Percentiles rank a stretch among this genome's conserved stretches.
Evolutionary conservation across 1,140 invertebrate species (phyloP).

Genomic region (Solenopsis fugax): DNA sequence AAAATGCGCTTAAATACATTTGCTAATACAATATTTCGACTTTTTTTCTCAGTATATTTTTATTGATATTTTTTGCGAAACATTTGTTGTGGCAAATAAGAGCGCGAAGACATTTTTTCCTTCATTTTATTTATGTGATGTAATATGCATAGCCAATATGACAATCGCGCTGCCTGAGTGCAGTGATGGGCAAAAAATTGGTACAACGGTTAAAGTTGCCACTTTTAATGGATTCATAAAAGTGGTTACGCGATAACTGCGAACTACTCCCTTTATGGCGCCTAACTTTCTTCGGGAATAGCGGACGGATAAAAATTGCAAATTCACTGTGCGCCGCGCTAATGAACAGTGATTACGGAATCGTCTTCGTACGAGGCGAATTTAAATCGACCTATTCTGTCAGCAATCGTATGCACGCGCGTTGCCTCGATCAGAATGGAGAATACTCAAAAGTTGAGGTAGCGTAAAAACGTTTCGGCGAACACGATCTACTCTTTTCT

Average conservation of each 20-base stretch:
- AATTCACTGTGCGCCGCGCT: not conserved
- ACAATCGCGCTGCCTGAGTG: not conserved
- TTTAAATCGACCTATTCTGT: not conserved
- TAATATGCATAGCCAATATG: not conserved
- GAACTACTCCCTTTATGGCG: not conserved
- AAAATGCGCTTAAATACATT: too few species aligned
- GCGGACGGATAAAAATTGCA: constrained; percentile 16
- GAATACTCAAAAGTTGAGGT: constrained; percentile 30
- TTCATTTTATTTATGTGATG: not conserved
- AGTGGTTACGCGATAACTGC: not conserved
- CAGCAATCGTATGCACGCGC: constrained; percentile 5
- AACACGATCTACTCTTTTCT: constrained; percentile 39
- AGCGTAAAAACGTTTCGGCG: constrained; percentile 61
- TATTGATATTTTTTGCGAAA: too few species aligned
- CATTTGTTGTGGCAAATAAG: too few species aligned
- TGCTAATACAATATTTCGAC: too few species aligned
- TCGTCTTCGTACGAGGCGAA: not conserved
- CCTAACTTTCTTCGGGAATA: constrained; percentile 3
- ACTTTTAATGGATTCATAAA: constrained; percentile 11
- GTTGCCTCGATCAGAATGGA: constrained; percentile 19
- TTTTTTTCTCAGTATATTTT: too few species aligned
- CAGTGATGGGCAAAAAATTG: constrained; percentile 15
- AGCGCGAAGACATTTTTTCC: too few species aligned
- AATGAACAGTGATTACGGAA: not conserved
- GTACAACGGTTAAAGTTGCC: not conserved